A percentile compares a stretch with the other conserved stretches of the same genome.
phyloP scores from a whole-genome alignment of 92 coral and sea anemone genomes.

The Chrysogorgia sp. region DNA sequence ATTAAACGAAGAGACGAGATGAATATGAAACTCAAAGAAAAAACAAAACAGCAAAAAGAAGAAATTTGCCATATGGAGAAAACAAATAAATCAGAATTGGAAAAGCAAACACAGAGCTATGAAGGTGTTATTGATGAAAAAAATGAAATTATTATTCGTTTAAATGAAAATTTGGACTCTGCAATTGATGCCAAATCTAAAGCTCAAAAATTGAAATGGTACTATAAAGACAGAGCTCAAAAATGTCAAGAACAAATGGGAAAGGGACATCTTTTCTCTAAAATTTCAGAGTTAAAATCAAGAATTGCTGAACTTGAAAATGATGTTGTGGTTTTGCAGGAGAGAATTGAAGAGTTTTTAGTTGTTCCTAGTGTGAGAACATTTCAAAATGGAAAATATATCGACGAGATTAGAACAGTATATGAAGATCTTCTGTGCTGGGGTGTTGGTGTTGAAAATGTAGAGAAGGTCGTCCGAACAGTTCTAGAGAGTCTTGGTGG shows the following conservation, averaged over 20 bases:
- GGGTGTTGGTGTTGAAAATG: conserved; percentile 54
- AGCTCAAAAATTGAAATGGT: conserved; percentile 6
- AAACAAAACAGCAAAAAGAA: too few species aligned
- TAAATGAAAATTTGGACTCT: neutral
- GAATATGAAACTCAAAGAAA: too few species aligned
- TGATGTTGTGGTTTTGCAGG: neutral
- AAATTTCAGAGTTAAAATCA: neutral
- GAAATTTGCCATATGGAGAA: neutral
- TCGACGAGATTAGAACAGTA: conserved; percentile 50
- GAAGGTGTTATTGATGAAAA: conserved; percentile 12
- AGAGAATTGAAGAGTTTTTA: too few species aligned
- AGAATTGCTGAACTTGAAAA: too few species aligned
- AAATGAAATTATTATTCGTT: neutral
- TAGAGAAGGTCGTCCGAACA: conserved; percentile 50
- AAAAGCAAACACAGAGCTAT: conserved; percentile 12
- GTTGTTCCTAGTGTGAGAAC: conserved; percentile 48
- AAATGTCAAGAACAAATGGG: neutral
- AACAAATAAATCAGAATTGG: conserved; percentile 4
- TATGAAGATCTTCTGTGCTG: conserved; percentile 46
- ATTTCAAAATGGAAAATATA: conserved; percentile 56
- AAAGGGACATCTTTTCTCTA: neutral
- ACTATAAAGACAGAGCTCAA: neutral
- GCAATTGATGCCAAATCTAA: conserved; percentile 3
- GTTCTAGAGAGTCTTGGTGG: conserved; percentile 41
- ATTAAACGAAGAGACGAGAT: too few species aligned